Evolutionary conservation across 2,113 vertebrate species (phyloP).

Genomic region (Hemicordylus capensis): DNA sequence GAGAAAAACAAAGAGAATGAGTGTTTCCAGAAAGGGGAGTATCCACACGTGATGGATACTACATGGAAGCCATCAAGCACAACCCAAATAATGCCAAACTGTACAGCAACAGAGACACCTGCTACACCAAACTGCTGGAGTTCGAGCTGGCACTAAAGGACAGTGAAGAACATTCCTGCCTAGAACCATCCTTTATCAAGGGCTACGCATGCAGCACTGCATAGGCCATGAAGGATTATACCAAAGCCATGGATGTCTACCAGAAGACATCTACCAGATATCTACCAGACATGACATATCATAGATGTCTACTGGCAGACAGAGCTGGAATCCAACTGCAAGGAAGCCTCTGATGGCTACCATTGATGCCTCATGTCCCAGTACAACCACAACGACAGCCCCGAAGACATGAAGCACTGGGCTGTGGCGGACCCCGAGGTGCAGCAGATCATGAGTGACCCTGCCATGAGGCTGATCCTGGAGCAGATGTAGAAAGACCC

Average conservation of each 20-base stretch:
- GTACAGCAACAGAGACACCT: slow-evolving; percentile 92
- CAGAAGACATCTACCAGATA: slow-evolving; percentile 93
- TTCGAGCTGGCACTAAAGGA: slow-evolving; percentile 92
- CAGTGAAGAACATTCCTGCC: slow-evolving; percentile 89
- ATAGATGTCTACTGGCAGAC: too few species aligned
- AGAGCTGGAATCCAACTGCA: slow-evolving; percentile 87
- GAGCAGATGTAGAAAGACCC: slow-evolving; percentile 98
- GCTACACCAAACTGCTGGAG: slow-evolving; percentile 92
- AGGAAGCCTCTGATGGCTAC: slow-evolving; percentile 89
- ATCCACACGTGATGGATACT: slow-evolving; percentile 91
- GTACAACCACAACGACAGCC: slow-evolving; percentile 86
- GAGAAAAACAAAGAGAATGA: slow-evolving; percentile 94
- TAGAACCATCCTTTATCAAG: slow-evolving; percentile 91
- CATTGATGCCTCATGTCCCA: slow-evolving; percentile 90
- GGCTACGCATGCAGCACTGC: slow-evolving; percentile 92
- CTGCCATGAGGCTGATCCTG: slow-evolving; percentile 93
- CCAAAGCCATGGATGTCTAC: slow-evolving; percentile 91
- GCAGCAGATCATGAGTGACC: slow-evolving; percentile 95
- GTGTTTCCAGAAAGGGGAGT: slow-evolving; percentile 92
- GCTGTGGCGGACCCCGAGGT: slow-evolving; percentile 93
- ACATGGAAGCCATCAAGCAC: slow-evolving; percentile 89
- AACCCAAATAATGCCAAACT: slow-evolving; percentile 91
- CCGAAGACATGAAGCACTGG: slow-evolving; percentile 90
- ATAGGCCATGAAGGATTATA: slow-evolving; percentile 93
- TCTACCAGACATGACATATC: too few species aligned